Evolutionary conservation across 2,797 vertebrate species (phyloP).

Genomic region (Gallinago solitaria): DNA sequence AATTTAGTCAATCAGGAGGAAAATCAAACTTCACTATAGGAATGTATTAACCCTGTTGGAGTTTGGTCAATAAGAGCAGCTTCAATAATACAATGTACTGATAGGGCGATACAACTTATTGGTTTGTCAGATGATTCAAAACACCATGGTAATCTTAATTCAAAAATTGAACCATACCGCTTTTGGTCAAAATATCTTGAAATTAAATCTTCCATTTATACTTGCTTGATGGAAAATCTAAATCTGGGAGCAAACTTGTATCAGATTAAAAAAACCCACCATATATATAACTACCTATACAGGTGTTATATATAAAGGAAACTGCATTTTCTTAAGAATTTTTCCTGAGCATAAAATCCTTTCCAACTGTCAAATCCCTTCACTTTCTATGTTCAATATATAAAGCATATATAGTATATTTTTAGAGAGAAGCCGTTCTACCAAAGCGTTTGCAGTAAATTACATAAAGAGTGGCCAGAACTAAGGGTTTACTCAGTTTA

Average conservation of each 20-base stretch:
- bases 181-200: neutral
- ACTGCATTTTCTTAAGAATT: neutral
- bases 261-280: neutral
- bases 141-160: neutral
- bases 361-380: neutral
- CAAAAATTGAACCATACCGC: neutral
- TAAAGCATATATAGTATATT: neutral
- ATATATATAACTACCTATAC: neutral
- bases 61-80: neutral
- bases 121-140: neutral
- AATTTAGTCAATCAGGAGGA: neutral
- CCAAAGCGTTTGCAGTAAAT: neutral
- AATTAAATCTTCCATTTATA: neutral
- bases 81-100: neutral
- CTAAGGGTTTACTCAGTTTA: neutral
- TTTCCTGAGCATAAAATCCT: neutral
- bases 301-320: neutral
- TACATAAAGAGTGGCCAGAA: neutral
- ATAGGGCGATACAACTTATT: neutral
- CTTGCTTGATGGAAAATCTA: neutral
- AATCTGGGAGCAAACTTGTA: neutral
- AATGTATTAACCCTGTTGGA: neutral
- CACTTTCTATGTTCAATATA: neutral
- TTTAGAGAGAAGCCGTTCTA: neutral
- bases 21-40: neutral